A percentile compares a stretch with the other conserved stretches of the same genome.
Evolutionary conservation across 1,140 invertebrate genomes (phyloP).

Genomic region (Lepidotrigona ventralis): DNA sequence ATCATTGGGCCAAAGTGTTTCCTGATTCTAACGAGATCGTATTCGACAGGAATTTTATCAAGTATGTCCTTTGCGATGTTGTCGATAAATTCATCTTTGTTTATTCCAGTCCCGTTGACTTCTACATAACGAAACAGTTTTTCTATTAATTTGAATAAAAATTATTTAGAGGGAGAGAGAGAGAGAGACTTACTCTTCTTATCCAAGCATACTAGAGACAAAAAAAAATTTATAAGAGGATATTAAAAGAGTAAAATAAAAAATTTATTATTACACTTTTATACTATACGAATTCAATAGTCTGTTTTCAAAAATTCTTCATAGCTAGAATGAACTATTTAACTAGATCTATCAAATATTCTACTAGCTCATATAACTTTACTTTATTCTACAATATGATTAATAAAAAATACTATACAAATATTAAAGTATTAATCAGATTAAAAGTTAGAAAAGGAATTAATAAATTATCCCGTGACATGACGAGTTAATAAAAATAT

Average conservation of each 20-base stretch:
- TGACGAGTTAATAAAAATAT: no score
- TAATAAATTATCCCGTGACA: no score
- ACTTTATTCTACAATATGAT: no score
- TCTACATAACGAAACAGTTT: constrained; percentile 41
- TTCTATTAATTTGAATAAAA: not conserved
- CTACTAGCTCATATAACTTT: no score
- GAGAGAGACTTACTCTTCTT: constrained; percentile 7
- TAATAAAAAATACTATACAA: no score
- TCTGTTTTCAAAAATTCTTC: no score
- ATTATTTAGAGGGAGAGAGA: not conserved
- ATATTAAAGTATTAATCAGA: no score
- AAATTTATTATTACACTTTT: no score
- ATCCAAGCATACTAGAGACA: constrained; percentile 15
- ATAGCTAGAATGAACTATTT: no score
- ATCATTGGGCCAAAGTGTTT: constrained; percentile 88
- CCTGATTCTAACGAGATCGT: constrained; percentile 89
- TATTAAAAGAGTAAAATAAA: not conserved
- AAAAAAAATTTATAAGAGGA: not conserved
- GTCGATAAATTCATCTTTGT: constrained; percentile 91
- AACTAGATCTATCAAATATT: no score
- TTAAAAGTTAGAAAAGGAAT: no score
- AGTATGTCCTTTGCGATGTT: constrained; percentile 88
- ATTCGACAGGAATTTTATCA: constrained; percentile 86
- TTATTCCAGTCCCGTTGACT: constrained; percentile 80
- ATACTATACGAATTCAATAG: no score